These are phyloP conservation scores for Ennomos fuscantarius DNA, from an alignment of 2,888 invertebrate species.

Conservation along the genomic window DNA sequence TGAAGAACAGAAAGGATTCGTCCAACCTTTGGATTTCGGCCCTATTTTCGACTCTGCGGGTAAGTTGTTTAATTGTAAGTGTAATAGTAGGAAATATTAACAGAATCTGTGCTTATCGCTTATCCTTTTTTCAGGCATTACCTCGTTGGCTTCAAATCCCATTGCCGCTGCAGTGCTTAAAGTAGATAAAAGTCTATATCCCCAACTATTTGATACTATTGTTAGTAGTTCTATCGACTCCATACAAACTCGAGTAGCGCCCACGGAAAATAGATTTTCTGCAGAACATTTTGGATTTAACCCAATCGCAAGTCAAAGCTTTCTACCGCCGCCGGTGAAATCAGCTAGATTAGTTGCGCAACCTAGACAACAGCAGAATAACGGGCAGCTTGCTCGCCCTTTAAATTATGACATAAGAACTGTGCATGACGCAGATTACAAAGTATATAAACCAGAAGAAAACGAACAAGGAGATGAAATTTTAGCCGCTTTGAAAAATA, in stretches of 20 bases:
- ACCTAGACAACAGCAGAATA: slow-evolving; percentile 52
- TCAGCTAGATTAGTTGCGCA: slow-evolving; percentile 66
- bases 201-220: slow-evolving; percentile 74
- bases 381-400: slow-evolving; percentile 63
- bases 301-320: slow-evolving; percentile 78
- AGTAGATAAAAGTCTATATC: slow-evolving; percentile 78
- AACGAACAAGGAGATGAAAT: slow-evolving; percentile 72
- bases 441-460: slow-evolving; percentile 78
- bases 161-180: slow-evolving; percentile 72
- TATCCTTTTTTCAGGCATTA: slow-evolving; percentile 72
- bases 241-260: slow-evolving; percentile 70
- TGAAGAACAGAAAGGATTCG: slow-evolving; percentile 75
- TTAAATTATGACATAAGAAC: slow-evolving; percentile 77
- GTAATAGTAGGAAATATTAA: slow-evolving; percentile 5
- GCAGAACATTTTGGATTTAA: slow-evolving; percentile 78
- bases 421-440: slow-evolving; percentile 78
- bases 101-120: slow-evolving; percentile 44
- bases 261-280: slow-evolving; percentile 71
- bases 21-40: slow-evolving; percentile 83
- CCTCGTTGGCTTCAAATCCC: slow-evolving; percentile 77
- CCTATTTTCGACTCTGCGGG: slow-evolving; percentile 79
- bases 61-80: slow-evolving; percentile 42
- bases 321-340: slow-evolving; percentile 62
- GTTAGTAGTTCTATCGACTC: slow-evolving; percentile 81
- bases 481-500: slow-evolving; percentile 74